Evolutionary conservation across 2,797 vertebrate genomes (phyloP).

Genomic region (Morelia viridis): DNA sequence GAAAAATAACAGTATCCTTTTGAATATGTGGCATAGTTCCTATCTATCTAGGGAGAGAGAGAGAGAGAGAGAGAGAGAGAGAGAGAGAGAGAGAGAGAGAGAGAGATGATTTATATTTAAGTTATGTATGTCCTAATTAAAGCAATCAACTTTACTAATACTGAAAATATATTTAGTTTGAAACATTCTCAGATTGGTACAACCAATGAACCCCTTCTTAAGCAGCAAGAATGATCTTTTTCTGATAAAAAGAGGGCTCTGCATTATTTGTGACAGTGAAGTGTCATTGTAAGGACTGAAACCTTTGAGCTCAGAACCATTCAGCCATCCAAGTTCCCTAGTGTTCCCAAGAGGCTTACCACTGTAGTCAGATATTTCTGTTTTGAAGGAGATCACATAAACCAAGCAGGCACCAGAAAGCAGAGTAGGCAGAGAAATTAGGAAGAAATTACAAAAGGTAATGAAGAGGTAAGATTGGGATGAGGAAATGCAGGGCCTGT

Average conservation of each 20-base stretch:
- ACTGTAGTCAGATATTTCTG: background rate
- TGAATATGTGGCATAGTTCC: background rate
- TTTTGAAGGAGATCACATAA: background rate
- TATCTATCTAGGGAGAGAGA: background rate
- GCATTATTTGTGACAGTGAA: background rate
- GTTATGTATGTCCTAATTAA: background rate
- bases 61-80: too few species aligned
- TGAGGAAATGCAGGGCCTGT: background rate
- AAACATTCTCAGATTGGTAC: background rate
- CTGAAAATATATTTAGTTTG: background rate
- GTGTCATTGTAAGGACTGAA: background rate
- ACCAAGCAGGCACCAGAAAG: background rate
- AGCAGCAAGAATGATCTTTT: background rate
- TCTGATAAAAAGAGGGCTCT: background rate
- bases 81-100: too few species aligned
- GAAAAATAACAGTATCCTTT: constrained; percentile 34
- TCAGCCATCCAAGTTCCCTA: background rate
- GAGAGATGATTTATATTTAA: background rate
- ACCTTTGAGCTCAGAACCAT: background rate
- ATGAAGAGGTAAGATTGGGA: background rate
- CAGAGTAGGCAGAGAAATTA: background rate
- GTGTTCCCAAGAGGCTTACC: background rate
- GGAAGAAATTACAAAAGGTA: background rate
- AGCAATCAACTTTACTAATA: background rate
- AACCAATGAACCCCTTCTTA: background rate